Percentiles rank a stretch among this genome's conserved stretches.
Evolutionary conservation across 2,797 vertebrate species (phyloP).

Genomic region (Malurus splendens): DNA sequence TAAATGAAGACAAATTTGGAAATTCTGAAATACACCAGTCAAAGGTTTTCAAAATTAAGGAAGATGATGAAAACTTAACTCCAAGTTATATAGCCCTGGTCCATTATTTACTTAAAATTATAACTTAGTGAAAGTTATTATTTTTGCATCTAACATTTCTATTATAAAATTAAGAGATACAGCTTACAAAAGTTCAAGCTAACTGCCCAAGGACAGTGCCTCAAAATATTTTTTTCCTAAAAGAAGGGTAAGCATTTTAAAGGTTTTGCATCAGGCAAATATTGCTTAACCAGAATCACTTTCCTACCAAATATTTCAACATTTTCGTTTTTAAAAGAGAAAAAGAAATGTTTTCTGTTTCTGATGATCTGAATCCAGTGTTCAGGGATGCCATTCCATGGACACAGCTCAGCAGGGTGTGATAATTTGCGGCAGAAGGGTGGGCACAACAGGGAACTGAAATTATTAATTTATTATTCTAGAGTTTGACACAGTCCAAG

Average conservation of each 20-base stretch:
- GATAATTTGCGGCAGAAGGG: not conserved
- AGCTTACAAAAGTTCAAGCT: not conserved
- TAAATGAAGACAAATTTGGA: not conserved
- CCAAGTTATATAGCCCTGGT: not conserved
- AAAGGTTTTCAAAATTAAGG: not conserved
- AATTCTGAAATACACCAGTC: not conserved
- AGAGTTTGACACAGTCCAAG: too few relatives aligned
- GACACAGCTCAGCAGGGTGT: rapidly evolving
- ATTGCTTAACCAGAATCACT: not conserved
- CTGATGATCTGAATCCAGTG: not conserved
- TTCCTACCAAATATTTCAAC: rapidly evolving
- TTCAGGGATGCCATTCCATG: too few relatives aligned
- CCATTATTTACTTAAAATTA: not conserved
- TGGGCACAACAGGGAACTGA: rapidly evolving
- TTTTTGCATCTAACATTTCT: not conserved
- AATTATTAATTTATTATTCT: too few relatives aligned
- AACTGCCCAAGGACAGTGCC: not conserved
- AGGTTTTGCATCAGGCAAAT: not conserved
- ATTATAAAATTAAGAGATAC: not conserved
- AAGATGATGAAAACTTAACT: not conserved
- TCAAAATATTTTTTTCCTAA: not conserved
- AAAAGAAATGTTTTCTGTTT: not conserved
- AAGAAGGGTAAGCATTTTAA: not conserved
- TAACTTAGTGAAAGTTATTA: not conserved
- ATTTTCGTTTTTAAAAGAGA: rapidly evolving